phyloP scores from a whole-genome alignment of 2,797 vertebrate species.

The Nyctibius grandis region DNA sequence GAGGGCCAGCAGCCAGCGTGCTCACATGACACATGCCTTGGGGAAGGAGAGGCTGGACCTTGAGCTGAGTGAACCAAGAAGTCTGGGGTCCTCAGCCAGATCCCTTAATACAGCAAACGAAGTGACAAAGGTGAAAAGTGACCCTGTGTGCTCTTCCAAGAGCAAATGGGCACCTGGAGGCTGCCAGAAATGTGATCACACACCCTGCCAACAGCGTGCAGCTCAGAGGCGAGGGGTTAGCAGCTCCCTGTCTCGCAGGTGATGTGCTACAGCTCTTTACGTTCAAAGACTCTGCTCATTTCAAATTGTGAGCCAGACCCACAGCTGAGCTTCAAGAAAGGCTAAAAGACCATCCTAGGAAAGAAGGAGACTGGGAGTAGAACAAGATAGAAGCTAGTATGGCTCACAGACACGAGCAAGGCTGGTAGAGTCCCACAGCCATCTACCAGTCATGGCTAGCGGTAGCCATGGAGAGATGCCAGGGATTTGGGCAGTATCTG shows the following conservation, averaged over 20 bases:
- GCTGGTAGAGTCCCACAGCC: neutral
- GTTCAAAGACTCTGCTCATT: neutral
- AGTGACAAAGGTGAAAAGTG: neutral
- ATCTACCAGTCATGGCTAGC: neutral
- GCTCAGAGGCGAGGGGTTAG: neutral
- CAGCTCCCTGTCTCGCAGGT: neutral
- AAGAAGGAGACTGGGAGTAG: neutral
- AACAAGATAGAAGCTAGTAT: neutral
- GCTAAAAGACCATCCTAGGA: neutral
- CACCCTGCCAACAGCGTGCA: neutral
- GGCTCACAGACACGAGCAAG: neutral
- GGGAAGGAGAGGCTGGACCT: neutral
- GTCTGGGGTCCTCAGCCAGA: neutral
- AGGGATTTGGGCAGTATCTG: neutral
- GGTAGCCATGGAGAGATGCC: neutral
- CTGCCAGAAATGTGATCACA: neutral
- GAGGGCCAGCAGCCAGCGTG: neutral
- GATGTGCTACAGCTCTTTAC: neutral
- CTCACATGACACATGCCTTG: fast-evolving
- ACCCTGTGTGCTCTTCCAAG: neutral
- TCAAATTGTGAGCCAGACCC: neutral
- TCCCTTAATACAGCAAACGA: neutral
- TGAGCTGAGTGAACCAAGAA: neutral
- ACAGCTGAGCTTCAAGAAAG: neutral
- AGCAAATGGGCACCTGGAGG: neutral